Conservation (phyloP, 2,888 invertebrate genomes). For the Sinopyrophorus schimmeli region DNA sequence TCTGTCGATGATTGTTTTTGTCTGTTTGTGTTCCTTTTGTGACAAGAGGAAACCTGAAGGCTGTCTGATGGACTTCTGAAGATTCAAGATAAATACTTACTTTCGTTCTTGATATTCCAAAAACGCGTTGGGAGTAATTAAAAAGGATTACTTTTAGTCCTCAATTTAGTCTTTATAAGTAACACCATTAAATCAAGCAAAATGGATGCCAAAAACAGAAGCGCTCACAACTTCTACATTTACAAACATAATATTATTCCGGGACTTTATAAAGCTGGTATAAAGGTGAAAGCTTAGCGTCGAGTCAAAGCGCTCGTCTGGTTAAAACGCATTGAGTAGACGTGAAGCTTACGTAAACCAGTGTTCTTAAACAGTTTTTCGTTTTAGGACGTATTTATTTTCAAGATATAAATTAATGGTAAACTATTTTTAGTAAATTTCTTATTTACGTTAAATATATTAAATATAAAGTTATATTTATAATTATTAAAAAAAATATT, state of each 20-base stretch:
- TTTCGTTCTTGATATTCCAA: not conserved
- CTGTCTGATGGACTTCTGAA: constrained; percentile 19
- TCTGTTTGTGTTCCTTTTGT: constrained; percentile 25
- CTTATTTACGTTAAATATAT: no score
- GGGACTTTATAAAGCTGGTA: constrained; percentile 45
- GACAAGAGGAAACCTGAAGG: constrained; percentile 26
- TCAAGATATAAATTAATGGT: no score
- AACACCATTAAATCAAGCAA: not conserved
- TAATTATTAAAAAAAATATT: no score
- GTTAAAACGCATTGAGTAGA: constrained; percentile 28
- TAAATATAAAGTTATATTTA: no score
- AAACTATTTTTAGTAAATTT: no score
- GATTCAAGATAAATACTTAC: constrained; percentile 24
- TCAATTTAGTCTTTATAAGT: not conserved
- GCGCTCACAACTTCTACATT: constrained; percentile 40
- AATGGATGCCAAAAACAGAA: constrained; percentile 5
- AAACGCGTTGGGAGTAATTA: not conserved
- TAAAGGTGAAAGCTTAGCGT: constrained; percentile 46
- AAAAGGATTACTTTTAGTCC: constrained; percentile 1
- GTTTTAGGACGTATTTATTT: no score
- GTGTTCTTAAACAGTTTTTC: constrained; percentile 13
- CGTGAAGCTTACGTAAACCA: constrained; percentile 25
- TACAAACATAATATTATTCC: constrained; percentile 47
- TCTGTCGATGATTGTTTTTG: constrained; percentile 30
- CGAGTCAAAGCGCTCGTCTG: constrained; percentile 32